Evolutionary conservation across 2,888 invertebrate species (phyloP).

Genomic region (Loripinus fragilis): DNA sequence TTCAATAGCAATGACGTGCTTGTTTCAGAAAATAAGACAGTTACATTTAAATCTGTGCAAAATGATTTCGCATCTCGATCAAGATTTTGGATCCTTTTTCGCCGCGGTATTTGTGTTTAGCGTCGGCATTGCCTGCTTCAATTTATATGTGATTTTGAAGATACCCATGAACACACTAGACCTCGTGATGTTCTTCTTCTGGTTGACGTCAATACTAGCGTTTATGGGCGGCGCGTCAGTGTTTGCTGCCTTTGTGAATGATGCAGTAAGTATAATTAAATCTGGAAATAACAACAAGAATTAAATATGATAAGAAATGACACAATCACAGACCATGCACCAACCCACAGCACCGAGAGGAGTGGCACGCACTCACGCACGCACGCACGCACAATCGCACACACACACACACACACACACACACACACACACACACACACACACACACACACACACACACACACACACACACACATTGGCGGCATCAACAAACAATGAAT

Average conservation of each 20-base stretch:
- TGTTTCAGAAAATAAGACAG: background rate
- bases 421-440: no score
- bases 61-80: constrained; percentile 16
- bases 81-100: constrained; percentile 36
- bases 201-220: background rate
- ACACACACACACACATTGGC: no score
- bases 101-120: constrained; percentile 14
- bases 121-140: constrained; percentile 24
- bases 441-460: no score
- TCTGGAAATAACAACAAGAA: no score
- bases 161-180: background rate
- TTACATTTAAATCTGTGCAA: background rate
- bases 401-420: no score
- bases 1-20: background rate
- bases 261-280: constrained; percentile 23
- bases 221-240: background rate
- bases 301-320: no score
- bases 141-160: constrained; percentile 32
- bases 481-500: no score
- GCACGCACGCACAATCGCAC: no score
- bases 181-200: background rate
- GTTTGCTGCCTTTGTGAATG: constrained; percentile 34
- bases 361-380: no score
- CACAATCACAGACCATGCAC: no score
- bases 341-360: no score